phyloP scores from a whole-genome alignment of 2,113 vertebrate species.

The Stigmatopora argus region DNA sequence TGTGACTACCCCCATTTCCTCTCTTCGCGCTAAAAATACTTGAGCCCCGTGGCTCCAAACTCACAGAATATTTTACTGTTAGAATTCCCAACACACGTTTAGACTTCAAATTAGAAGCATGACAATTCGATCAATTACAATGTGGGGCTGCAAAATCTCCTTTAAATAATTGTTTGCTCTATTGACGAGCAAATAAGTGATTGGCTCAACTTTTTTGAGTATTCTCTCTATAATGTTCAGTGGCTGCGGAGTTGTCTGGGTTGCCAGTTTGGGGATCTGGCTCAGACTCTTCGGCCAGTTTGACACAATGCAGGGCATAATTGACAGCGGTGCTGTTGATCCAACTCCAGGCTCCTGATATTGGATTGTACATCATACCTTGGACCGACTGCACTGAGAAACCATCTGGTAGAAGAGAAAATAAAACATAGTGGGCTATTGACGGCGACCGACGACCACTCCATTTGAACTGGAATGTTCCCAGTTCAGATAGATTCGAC shows the following conservation, averaged over 20 bases:
- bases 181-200: not conserved
- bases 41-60: not conserved
- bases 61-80: not conserved
- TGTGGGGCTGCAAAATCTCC: not conserved
- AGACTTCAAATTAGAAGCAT: not conserved
- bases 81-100: not conserved
- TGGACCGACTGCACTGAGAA: conserved; percentile 78
- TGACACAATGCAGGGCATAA: conserved; percentile 87
- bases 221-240: not conserved
- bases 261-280: conserved; percentile 22
- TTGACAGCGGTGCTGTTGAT: conserved; percentile 76
- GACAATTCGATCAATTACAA: not conserved
- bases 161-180: not conserved
- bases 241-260: not conserved
- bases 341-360: conserved; percentile 84
- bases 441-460: too few relatives aligned
- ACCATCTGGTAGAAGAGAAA: conserved; percentile 68
- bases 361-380: conserved; percentile 88
- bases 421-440: not conserved
- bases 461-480: too few relatives aligned
- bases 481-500: too few relatives aligned
- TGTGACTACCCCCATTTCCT: not conserved
- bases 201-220: not conserved
- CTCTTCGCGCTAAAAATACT: conserved; percentile 12
- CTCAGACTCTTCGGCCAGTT: conserved; percentile 28